phyloP scores from a whole-genome alignment of 2,113 vertebrate genomes.

The Parus major region DNA sequence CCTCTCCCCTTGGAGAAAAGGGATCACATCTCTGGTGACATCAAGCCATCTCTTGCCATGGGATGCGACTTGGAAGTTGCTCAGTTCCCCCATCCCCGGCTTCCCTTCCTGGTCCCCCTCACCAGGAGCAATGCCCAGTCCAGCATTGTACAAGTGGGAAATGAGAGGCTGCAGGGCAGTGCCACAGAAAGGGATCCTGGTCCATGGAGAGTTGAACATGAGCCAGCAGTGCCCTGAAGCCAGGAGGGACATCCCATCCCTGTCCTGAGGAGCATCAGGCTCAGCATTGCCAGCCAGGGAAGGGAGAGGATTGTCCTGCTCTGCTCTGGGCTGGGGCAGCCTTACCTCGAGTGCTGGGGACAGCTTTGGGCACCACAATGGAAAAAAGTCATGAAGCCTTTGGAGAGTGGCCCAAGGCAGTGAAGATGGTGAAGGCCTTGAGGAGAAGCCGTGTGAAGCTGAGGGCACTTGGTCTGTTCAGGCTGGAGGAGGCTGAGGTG shows the following conservation, averaged over 20 bases:
- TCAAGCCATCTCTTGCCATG: neutral
- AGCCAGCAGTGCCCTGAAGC: neutral
- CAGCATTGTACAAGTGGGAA: fast-evolving
- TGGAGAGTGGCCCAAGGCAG: neutral
- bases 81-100: fast-evolving
- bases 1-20: neutral
- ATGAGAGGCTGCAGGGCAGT: neutral
- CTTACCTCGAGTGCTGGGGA: fast-evolving
- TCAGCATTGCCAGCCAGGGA: fast-evolving
- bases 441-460: fast-evolving
- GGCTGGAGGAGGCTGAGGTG: neutral
- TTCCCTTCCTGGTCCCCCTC: neutral
- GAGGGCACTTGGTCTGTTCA: neutral
- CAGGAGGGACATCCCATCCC: neutral
- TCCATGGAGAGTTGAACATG: fast-evolving
- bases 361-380: fast-evolving
- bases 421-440: neutral
- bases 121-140: neutral
- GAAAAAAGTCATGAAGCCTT: fast-evolving
- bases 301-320: neutral
- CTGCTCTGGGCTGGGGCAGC: neutral
- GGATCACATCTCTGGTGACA: neutral
- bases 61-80: neutral
- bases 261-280: neutral
- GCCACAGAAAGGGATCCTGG: fast-evolving